These are phyloP conservation scores for Ceratothoa steindachneri DNA, from an alignment of 2,888 invertebrate species.

Conservation along the genomic window DNA sequence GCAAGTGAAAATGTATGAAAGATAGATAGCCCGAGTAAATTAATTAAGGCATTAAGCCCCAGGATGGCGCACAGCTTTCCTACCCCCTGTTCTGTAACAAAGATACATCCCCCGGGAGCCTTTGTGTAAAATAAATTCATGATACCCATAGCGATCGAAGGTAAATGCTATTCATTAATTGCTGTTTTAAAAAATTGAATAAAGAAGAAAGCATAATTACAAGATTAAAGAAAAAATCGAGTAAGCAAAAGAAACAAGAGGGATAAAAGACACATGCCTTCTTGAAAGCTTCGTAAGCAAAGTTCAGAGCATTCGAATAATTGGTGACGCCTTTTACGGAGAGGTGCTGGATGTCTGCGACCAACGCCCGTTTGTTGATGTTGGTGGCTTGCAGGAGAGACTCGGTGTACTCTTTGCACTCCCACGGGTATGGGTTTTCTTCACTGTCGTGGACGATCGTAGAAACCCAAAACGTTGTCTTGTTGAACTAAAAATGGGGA, in stretches of 20 bases:
- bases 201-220: no score
- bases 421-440: background rate
- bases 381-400: conserved; percentile 56
- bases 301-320: conserved; percentile 54
- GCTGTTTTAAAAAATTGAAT: no score
- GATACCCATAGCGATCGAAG: no score
- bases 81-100: no score
- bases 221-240: background rate
- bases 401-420: background rate
- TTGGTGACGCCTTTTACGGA: conserved; percentile 54
- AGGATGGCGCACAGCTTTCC: no score
- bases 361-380: conserved; percentile 54
- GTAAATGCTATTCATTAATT: no score
- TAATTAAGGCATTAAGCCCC: no score
- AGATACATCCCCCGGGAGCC: no score
- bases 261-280: conserved; percentile 51
- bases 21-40: no score
- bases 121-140: no score
- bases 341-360: conserved; percentile 53
- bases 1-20: no score
- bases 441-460: background rate
- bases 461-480: conserved; percentile 38
- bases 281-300: conserved; percentile 55
- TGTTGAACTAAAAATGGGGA: conserved; percentile 41
- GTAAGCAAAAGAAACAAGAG: conserved; percentile 11